These are phyloP conservation scores for Ophion ventricosus DNA, from an alignment of 2,888 invertebrate genomes.

Conservation along the genomic window DNA sequence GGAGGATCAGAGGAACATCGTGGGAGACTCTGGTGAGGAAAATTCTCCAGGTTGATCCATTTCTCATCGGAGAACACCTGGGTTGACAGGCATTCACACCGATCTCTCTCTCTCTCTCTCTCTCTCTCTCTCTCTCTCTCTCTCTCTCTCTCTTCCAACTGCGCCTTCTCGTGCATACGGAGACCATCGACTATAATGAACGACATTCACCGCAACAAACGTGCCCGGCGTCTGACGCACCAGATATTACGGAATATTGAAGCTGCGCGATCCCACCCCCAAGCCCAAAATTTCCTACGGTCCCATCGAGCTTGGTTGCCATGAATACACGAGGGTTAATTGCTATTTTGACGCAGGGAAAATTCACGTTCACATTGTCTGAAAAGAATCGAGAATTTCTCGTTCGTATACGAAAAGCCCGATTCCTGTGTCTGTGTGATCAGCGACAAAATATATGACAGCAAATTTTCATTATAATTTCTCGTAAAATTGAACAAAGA, in stretches of 20 bases:
- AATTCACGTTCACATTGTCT: constrained; percentile 29
- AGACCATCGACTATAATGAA: constrained; percentile 75
- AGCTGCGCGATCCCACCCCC: constrained; percentile 44
- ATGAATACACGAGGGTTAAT: constrained; percentile 43
- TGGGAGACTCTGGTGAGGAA: constrained; percentile 62
- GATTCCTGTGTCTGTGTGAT: not conserved
- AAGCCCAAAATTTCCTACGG: not conserved
- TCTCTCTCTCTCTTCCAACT: not conserved
- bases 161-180: constrained; percentile 16
- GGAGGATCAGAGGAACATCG: constrained; percentile 47
- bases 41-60: constrained; percentile 75
- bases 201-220: constrained; percentile 77
- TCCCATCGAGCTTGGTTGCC: constrained; percentile 24
- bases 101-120: constrained; percentile 32
- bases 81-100: constrained; percentile 80
- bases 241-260: constrained; percentile 54
- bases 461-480: constrained; percentile 48
- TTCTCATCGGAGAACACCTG: constrained; percentile 77
- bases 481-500: constrained; percentile 42
- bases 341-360: constrained; percentile 24
- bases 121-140: constrained; percentile 57
- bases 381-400: constrained; percentile 7
- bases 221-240: constrained; percentile 58
- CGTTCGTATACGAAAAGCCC: not conserved
- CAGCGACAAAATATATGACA: not conserved